Conservation (phyloP, 2,113 vertebrate genomes). For the western clawed frog (Xenopus tropicalis) region DNA sequence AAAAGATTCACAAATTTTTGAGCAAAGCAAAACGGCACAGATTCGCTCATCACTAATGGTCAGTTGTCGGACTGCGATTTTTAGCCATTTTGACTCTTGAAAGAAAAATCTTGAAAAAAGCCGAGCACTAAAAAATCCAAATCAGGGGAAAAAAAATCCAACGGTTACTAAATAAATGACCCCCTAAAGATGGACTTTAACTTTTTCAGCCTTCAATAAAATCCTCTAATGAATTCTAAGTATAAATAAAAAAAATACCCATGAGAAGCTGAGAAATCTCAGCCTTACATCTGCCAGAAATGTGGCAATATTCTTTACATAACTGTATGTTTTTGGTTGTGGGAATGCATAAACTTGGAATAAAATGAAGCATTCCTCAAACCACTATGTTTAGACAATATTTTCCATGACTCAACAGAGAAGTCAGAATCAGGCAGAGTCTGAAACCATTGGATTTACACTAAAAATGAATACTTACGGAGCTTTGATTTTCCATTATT, state of each 20-base stretch:
- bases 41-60: no score
- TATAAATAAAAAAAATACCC: not conserved
- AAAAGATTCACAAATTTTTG: no score
- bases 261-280: not conserved
- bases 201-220: no score
- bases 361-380: not conserved
- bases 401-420: constrained; percentile 5
- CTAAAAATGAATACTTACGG: not conserved
- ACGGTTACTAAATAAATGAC: no score
- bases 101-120: no score
- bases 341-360: constrained; percentile 3
- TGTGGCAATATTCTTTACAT: constrained; percentile 3
- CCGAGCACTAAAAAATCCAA: no score
- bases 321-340: constrained; percentile 2
- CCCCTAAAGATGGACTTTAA: no score
- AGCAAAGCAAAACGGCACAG: no score
- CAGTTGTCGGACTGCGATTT: no score
- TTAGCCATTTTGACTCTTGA: no score
- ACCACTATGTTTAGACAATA: constrained; percentile 4
- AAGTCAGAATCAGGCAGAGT: not conserved
- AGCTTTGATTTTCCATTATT: not conserved
- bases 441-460: not conserved
- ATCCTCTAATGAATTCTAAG: no score
- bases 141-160: no score
- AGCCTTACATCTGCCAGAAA: not conserved